Conservation (phyloP, 2,113 vertebrate species). For the Podarcis muralis region DNA sequence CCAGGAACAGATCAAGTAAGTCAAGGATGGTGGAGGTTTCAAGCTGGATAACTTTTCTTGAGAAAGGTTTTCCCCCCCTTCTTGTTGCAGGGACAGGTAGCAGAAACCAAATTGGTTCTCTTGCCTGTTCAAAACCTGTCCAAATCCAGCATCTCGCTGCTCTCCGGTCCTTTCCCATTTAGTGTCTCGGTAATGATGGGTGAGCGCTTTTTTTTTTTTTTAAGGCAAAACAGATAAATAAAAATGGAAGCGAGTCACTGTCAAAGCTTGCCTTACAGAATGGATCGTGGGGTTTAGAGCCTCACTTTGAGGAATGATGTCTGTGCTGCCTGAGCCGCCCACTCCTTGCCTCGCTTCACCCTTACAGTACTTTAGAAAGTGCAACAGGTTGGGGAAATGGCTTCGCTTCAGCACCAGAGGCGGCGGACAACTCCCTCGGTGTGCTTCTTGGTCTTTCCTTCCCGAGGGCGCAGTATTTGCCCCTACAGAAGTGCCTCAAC, state of each 20-base stretch:
- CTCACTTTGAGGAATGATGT: background rate
- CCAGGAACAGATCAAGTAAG: constrained; percentile 65
- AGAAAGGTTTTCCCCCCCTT: background rate
- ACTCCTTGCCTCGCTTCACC: background rate
- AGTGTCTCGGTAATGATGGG: no score
- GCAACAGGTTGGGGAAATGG: background rate
- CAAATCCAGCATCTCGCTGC: background rate
- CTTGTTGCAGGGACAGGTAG: background rate
- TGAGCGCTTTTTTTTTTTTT: background rate
- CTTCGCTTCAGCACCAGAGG: constrained; percentile 2
- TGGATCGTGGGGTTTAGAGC: background rate
- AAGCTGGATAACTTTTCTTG: background rate
- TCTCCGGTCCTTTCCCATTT: background rate
- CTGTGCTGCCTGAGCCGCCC: background rate
- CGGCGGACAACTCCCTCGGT: background rate
- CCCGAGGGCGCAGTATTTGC: background rate
- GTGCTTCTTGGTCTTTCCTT: background rate
- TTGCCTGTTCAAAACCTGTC: background rate
- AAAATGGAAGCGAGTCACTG: background rate
- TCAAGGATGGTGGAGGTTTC: background rate
- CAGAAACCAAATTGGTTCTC: background rate
- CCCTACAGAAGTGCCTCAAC: background rate
- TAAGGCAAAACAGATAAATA: background rate
- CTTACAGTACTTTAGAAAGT: no score
- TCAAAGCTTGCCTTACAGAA: background rate